Evolutionary conservation across 35 echinoderm and acorn worm genomes (phyloP).

Genomic region (Stichopus chloronotus): DNA sequence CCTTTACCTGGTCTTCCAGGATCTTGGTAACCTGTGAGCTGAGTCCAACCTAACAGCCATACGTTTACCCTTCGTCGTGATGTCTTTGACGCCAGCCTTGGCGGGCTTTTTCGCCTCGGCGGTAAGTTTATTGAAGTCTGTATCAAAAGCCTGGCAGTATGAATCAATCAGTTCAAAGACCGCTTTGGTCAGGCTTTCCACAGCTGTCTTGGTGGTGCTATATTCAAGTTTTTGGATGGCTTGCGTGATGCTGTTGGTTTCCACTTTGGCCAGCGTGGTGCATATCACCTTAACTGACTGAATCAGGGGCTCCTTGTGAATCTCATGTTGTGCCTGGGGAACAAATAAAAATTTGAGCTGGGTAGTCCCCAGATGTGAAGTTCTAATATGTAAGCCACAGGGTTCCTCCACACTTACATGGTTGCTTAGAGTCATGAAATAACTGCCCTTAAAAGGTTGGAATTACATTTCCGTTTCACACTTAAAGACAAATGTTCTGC

Average conservation of each 20-base stretch:
- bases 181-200: slow-evolving; percentile 61
- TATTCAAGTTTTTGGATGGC: slow-evolving; percentile 63
- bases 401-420: no score
- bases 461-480: no score
- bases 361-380: no score
- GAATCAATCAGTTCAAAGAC: slow-evolving; percentile 78
- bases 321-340: slow-evolving; percentile 13
- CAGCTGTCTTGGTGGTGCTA: not conserved
- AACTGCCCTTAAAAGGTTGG: no score
- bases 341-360: not conserved
- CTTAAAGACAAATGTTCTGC: no score
- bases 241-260: slow-evolving; percentile 83
- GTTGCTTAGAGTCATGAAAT: no score
- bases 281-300: slow-evolving; percentile 94
- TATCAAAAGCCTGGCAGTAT: slow-evolving; percentile 97
- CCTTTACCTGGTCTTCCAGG: slow-evolving; percentile 76
- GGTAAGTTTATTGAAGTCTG: slow-evolving; percentile 72
- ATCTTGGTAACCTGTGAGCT: slow-evolving; percentile 73
- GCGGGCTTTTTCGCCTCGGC: not conserved
- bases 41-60: slow-evolving; percentile 72
- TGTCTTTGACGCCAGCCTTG: slow-evolving; percentile 62
- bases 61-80: slow-evolving; percentile 74
- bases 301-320: slow-evolving; percentile 63
- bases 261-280: slow-evolving; percentile 81
- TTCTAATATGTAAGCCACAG: no score